A percentile compares a stretch with the other conserved stretches of the same genome.
These are phyloP conservation scores for Drosophila nannoptera DNA, from an alignment of 1,140 invertebrate genomes.

Conservation along the genomic window DNA sequence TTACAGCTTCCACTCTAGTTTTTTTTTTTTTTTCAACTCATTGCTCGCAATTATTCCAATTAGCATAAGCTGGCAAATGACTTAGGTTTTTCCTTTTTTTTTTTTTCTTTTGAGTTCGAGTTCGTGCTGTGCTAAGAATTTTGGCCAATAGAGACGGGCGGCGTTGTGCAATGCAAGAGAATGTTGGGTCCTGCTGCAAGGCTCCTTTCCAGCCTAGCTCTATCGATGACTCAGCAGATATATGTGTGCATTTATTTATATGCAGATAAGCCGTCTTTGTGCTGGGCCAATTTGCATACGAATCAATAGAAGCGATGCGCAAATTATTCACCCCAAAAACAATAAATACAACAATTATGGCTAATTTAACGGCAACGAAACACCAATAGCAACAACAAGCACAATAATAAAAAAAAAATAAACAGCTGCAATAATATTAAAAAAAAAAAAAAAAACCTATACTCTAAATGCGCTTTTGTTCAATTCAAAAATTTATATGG, in stretches of 20 bases:
- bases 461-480: constrained; percentile 22
- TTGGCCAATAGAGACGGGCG: not conserved
- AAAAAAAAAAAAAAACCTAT: constrained; percentile 4
- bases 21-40: too few relatives aligned
- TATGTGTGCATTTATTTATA: not conserved
- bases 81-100: constrained; percentile 19
- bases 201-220: not conserved
- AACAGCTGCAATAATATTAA: not conserved
- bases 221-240: not conserved
- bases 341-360: constrained; percentile 31
- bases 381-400: too few relatives aligned
- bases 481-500: constrained; percentile 17
- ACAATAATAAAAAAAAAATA: not conserved
- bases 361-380: constrained; percentile 20
- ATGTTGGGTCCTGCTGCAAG: not conserved
- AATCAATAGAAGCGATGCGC: constrained; percentile 8
- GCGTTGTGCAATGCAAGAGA: not conserved
- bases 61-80: constrained; percentile 38
- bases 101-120: not conserved
- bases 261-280: too few relatives aligned
- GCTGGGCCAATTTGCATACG: constrained; percentile 7
- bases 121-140: constrained; percentile 13
- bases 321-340: constrained; percentile 5
- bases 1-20: constrained; percentile 1
- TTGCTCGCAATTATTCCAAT: constrained; percentile 43